Evolutionary conservation across 2,113 vertebrate genomes (phyloP).

Genomic region (Pterophyllum scalare): DNA sequence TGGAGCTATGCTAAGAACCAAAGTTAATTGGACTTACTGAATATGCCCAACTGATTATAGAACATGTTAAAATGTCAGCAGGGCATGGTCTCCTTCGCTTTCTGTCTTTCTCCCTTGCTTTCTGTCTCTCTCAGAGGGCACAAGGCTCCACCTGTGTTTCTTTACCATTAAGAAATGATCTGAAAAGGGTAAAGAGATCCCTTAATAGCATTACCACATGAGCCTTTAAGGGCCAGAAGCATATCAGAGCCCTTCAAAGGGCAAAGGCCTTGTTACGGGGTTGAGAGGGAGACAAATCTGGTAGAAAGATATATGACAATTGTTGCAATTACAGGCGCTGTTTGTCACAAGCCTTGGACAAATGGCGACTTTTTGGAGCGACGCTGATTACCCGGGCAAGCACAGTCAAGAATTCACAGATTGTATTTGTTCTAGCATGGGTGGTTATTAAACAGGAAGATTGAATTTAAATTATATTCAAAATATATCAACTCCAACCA

Average conservation of each 20-base stretch:
- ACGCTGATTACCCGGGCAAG: constrained; percentile 5
- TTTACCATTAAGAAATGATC: constrained; percentile 61
- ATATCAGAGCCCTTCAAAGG: constrained; percentile 60
- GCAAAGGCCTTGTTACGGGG: constrained; percentile 63
- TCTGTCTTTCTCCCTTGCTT: not conserved
- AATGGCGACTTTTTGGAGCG: not conserved
- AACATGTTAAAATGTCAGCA: constrained; percentile 73
- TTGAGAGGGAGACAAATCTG: constrained; percentile 40
- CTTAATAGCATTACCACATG: constrained; percentile 62
- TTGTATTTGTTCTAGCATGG: not conserved
- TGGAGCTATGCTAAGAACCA: constrained; percentile 30
- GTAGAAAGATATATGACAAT: constrained; percentile 56
- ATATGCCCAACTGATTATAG: constrained; percentile 52
- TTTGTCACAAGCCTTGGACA: constrained; percentile 41
- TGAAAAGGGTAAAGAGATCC: constrained; percentile 70
- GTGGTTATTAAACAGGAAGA: not conserved
- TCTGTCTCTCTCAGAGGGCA: constrained; percentile 28
- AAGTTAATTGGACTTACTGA: constrained; percentile 64
- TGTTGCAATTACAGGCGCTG: constrained; percentile 52
- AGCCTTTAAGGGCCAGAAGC: constrained; percentile 67
- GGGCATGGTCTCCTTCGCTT: constrained; percentile 20
- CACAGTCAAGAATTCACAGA: not conserved
- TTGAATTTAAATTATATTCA: not conserved
- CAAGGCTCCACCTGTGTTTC: constrained; percentile 50
- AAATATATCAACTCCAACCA: not conserved